Conservation (phyloP, 1,140 invertebrate genomes). For the Dinoponera quadriceps region DNA sequence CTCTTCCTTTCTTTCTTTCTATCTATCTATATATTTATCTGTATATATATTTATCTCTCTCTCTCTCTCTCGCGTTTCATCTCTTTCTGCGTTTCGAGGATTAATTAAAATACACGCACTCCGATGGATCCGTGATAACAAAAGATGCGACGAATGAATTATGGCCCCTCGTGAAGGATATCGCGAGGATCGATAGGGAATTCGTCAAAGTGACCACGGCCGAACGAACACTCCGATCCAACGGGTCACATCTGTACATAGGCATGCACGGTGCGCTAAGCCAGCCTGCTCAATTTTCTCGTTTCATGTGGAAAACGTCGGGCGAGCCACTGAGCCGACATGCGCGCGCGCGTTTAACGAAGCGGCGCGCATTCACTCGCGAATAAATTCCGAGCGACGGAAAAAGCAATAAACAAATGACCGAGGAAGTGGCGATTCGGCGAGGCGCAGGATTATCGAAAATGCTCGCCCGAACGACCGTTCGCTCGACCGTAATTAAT, state of each 20-base stretch:
- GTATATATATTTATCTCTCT: too few species aligned
- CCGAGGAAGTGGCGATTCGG: constrained; percentile 45
- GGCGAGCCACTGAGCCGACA: constrained; percentile 27
- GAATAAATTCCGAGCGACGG: constrained; percentile 48
- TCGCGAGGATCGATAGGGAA: constrained; percentile 39
- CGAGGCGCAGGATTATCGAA: constrained; percentile 45
- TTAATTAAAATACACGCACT: background rate
- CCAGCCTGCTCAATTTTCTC: constrained; percentile 48
- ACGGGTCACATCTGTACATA: constrained; percentile 1
- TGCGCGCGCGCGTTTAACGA: constrained; percentile 45
- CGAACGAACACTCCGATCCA: constrained; percentile 15
- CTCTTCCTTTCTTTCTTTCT: too few species aligned
- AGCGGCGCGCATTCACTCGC: constrained; percentile 30
- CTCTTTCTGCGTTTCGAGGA: too few species aligned
- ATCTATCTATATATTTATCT: too few species aligned
- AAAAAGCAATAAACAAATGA: constrained; percentile 57
- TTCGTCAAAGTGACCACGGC: constrained; percentile 46
- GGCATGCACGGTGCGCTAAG: constrained; percentile 25
- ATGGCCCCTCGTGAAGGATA: background rate
- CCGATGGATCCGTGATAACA: background rate
- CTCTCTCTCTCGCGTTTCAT: too few species aligned
- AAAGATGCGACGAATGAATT: background rate
- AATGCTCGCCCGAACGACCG: constrained; percentile 23
- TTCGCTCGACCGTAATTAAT: constrained; percentile 52
- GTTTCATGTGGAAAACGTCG: constrained; percentile 36